These are phyloP conservation scores for Physocephala rufipes DNA, from an alignment of 2,888 invertebrate genomes.

Conservation along the genomic window DNA sequence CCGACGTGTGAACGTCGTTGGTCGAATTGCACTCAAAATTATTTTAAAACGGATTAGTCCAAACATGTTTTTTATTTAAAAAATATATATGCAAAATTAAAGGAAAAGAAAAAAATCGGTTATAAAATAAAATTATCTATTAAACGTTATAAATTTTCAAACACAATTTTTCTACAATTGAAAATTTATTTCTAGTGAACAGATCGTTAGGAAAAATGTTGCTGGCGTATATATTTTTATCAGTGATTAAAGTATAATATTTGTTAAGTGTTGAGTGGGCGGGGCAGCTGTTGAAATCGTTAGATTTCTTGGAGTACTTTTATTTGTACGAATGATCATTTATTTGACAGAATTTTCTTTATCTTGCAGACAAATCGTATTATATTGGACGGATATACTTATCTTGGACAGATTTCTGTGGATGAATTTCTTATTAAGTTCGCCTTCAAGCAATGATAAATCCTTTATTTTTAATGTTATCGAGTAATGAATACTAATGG, in stretches of 20 bases:
- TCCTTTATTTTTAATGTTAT: too few relatives aligned
- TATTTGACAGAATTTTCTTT: too few relatives aligned
- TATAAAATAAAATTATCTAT: conserved; percentile 30
- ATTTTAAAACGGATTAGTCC: conserved; percentile 47
- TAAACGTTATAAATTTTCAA: conserved; percentile 37
- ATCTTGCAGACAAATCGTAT: too few relatives aligned
- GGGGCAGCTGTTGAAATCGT: too few relatives aligned
- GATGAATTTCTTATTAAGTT: too few relatives aligned
- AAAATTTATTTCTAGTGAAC: conserved; percentile 40
- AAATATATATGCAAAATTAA: conserved; percentile 16
- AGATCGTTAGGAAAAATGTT: conserved; percentile 20
- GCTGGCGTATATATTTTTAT: background rate
- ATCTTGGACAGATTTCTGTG: too few relatives aligned
- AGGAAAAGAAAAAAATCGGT: background rate
- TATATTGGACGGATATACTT: too few relatives aligned
- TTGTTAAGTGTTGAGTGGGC: background rate
- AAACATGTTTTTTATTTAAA: conserved; percentile 46
- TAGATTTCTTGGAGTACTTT: too few relatives aligned
- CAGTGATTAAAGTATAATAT: background rate
- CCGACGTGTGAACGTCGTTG: conserved; percentile 33
- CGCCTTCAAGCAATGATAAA: too few relatives aligned
- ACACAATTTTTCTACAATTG: conserved; percentile 37
- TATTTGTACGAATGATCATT: too few relatives aligned
- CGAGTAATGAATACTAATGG: too few relatives aligned
- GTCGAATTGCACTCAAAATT: conserved; percentile 4